Conservation (phyloP, 2,888 invertebrate species). For the Atethmia centrago region DNA sequence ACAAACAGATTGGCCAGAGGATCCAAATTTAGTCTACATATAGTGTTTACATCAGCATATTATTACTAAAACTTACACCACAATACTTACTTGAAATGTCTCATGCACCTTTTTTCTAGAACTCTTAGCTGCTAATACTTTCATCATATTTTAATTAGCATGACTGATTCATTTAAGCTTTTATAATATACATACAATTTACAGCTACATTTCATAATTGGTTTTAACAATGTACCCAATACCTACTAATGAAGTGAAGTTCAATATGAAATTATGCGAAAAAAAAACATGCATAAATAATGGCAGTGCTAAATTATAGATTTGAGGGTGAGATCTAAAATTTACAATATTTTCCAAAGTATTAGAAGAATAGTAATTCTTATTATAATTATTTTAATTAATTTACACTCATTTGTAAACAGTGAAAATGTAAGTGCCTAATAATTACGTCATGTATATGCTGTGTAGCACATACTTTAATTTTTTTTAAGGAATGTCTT, state of each 20-base stretch:
- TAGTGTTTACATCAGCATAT: constrained; percentile 38
- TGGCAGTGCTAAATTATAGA: constrained; percentile 46
- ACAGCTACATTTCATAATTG: constrained; percentile 32
- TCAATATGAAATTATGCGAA: constrained; percentile 10
- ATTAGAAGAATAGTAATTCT: constrained; percentile 19
- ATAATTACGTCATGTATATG: constrained; percentile 46
- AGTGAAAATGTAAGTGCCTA: constrained; percentile 44
- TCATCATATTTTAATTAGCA: constrained; percentile 35
- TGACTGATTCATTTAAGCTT: constrained; percentile 37
- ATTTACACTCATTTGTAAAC: constrained; percentile 41
- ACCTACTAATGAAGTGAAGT: constrained; percentile 15
- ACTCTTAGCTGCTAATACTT: constrained; percentile 44
- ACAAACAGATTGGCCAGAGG: constrained; percentile 55
- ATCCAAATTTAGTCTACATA: constrained; percentile 39
- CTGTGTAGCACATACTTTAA: constrained; percentile 35
- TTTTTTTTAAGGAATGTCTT: constrained; percentile 59
- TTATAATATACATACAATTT: constrained; percentile 43
- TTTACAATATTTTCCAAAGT: constrained; percentile 26
- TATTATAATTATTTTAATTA: constrained; percentile 23
- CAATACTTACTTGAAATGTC: constrained; percentile 36
- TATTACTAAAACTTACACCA: constrained; percentile 49
- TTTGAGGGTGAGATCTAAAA: constrained; percentile 41
- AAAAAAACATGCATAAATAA: constrained; percentile 9
- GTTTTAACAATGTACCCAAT: constrained; percentile 14
- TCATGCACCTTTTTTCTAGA: constrained; percentile 39